A percentile compares a stretch with the other conserved stretches of the same genome.
Conservation (phyloP, 2,113 vertebrate genomes). For the Hepsetus odoe region DNA sequence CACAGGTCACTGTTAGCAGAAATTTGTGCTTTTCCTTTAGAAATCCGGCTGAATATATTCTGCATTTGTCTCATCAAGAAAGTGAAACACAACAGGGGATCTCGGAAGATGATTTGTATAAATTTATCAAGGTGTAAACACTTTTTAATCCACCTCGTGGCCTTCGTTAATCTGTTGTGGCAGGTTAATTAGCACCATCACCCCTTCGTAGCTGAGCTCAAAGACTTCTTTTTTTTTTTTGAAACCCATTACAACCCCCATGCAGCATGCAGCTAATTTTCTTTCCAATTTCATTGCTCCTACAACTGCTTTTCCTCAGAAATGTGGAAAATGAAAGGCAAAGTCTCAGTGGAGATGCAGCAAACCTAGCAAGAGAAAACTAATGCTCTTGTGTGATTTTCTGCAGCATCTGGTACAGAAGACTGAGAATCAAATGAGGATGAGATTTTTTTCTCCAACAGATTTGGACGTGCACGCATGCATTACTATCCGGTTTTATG, state of each 20-base stretch:
- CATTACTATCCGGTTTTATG: not conserved
- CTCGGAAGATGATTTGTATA: slow-evolving; percentile 2
- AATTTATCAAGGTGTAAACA: slow-evolving; percentile 54
- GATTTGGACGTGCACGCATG: not conserved
- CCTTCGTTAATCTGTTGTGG: not conserved
- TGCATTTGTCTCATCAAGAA: slow-evolving; percentile 17
- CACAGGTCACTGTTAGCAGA: slow-evolving; percentile 29
- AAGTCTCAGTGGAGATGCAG: not conserved
- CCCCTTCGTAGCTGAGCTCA: slow-evolving; percentile 25
- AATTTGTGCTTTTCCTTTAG: slow-evolving; percentile 18
- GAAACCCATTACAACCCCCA: slow-evolving; percentile 39
- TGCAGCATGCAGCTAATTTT: slow-evolving; percentile 7
- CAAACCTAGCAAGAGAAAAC: not conserved
- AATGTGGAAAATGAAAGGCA: slow-evolving; percentile 9
- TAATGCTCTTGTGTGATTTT: not conserved
- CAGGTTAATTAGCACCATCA: slow-evolving; percentile 29
- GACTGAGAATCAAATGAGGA: not conserved
- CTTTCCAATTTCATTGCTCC: not conserved
- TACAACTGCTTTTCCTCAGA: not conserved
- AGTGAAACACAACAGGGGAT: slow-evolving; percentile 1
- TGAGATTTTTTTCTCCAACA: not conserved
- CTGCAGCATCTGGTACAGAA: not conserved
- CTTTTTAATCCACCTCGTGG: slow-evolving; percentile 56
- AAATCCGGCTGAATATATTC: not conserved
- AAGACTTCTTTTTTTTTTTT: slow-evolving; percentile 29